Evolutionary conservation across 23 tunicate genomes (phyloP).

Genomic region (Ciona savignyi): DNA sequence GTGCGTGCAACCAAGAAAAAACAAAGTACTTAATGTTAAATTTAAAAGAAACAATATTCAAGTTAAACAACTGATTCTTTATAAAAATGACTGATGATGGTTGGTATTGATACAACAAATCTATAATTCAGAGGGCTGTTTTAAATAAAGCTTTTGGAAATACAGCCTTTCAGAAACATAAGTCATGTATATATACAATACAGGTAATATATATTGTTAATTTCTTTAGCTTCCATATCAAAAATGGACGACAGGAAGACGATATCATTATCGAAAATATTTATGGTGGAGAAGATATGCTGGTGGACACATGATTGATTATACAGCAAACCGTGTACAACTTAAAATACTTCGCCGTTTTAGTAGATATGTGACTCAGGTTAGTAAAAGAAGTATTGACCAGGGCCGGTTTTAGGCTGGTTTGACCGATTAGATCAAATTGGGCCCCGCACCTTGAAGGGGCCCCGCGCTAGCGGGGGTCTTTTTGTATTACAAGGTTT

Average conservation of each 20-base stretch:
- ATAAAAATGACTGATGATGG: no score
- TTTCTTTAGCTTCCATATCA: conserved; percentile 10
- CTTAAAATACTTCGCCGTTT: conserved; percentile 20
- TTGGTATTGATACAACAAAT: no score
- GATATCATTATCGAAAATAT: not conserved
- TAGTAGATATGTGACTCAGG: conserved; percentile 17
- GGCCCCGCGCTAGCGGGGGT: no score
- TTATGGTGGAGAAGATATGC: conserved; percentile 22
- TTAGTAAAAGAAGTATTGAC: no score
- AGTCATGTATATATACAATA: no score
- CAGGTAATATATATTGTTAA: no score
- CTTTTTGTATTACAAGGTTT: no score
- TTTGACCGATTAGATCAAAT: no score
- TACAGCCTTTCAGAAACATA: no score
- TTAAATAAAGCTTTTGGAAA: not conserved
- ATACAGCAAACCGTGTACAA: conserved; percentile 14
- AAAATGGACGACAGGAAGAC: not conserved
- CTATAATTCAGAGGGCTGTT: not conserved
- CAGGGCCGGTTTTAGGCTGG: no score
- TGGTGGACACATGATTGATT: conserved; percentile 8
- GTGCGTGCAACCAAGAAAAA: conserved; percentile 15
- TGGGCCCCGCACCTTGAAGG: no score
- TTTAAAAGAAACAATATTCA: no score
- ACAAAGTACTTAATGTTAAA: conserved; percentile 5
- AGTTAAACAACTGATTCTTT: not conserved